These are phyloP conservation scores for Urocolius indicus DNA, from an alignment of 2,113 vertebrate species.

Conservation along the genomic window DNA sequence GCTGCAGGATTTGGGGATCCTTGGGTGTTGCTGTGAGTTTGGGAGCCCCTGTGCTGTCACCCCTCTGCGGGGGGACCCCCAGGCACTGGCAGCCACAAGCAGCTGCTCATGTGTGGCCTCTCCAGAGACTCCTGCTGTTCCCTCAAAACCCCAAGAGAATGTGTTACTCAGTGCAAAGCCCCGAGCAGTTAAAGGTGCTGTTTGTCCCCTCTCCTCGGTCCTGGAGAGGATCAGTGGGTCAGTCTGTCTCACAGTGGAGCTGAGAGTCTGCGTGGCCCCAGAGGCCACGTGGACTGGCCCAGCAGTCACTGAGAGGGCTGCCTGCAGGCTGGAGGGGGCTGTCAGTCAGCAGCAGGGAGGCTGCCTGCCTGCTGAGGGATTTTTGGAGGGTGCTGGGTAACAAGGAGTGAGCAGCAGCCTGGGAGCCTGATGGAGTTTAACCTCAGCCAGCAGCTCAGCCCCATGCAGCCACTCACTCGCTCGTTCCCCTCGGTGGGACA, in stretches of 20 bases:
- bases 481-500: too few species aligned
- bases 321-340: not conserved
- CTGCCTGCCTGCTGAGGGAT: not conserved
- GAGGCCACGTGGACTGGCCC: accelerated
- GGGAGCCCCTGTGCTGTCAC: not conserved
- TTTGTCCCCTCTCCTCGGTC: not conserved
- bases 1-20: not conserved
- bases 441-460: too few species aligned
- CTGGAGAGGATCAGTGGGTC: not conserved
- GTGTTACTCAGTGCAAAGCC: not conserved
- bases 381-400: not conserved
- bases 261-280: not conserved
- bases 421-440: not conserved
- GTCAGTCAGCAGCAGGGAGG: not conserved
- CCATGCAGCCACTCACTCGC: too few species aligned
- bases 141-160: not conserved
- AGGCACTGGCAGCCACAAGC: not conserved
- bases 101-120: not conserved
- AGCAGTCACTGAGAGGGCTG: not conserved
- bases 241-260: not conserved
- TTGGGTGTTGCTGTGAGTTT: not conserved
- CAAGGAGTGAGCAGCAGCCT: not conserved
- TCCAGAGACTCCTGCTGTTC: not conserved
- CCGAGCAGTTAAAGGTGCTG: not conserved
- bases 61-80: not conserved